These are phyloP conservation scores for Gymnocephalus cernua DNA, from an alignment of 2,113 vertebrate genomes.

Conservation along the genomic window DNA sequence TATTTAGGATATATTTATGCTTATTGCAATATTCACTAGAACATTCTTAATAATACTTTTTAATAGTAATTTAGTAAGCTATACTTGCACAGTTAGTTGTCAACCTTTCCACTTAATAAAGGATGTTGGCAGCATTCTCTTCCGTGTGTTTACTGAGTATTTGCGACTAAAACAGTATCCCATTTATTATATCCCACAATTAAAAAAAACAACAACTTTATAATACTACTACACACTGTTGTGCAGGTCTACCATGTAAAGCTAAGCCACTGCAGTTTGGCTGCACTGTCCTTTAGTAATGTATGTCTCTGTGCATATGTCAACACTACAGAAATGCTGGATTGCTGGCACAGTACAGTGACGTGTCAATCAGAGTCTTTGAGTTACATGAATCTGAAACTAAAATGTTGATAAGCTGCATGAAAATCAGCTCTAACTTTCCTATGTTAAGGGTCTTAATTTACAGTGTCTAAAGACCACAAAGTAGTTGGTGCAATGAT, in stretches of 20 bases:
- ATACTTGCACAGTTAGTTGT: too few relatives aligned
- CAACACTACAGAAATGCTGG: background rate
- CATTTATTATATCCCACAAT: background rate
- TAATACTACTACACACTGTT: background rate
- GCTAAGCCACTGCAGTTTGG: background rate
- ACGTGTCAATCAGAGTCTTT: background rate
- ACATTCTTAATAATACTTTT: too few relatives aligned
- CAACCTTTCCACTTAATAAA: too few relatives aligned
- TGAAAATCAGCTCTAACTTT: background rate
- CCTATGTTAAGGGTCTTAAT: background rate
- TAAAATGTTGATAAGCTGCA: constrained; percentile 1
- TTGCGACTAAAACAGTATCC: constrained; percentile 8
- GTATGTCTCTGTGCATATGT: background rate
- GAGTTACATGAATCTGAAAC: constrained; percentile 12
- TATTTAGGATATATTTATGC: constrained; percentile 1
- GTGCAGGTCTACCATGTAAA: background rate
- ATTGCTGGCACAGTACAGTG: background rate
- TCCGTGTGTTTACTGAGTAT: constrained; percentile 6
- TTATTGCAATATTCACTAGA: background rate
- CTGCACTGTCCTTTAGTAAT: background rate
- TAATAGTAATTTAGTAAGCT: too few relatives aligned
- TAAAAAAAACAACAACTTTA: background rate
- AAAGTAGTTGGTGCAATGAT: background rate
- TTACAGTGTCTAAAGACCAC: background rate
- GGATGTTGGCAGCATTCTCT: background rate